phyloP scores from a whole-genome alignment of 2,888 invertebrate genomes.

The Protodeltote pygarga region DNA sequence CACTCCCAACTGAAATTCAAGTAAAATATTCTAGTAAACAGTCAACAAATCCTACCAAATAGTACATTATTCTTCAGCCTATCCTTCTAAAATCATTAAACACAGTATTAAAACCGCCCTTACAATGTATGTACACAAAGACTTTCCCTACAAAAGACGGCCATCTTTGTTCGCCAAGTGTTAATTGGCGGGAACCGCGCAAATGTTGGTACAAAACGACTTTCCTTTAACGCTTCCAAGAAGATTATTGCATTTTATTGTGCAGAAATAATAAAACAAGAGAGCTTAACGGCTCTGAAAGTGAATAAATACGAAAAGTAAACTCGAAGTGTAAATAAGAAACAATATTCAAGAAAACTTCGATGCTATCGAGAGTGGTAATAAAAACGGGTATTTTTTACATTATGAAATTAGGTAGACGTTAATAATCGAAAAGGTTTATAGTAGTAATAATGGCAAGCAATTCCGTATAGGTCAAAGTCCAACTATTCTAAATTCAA shows the following conservation, averaged over 20 bases:
- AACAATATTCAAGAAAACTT: slow-evolving; percentile 17
- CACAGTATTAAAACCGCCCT: slow-evolving; percentile 63
- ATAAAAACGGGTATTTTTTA: slow-evolving; percentile 10
- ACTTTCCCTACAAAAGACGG: slow-evolving; percentile 65
- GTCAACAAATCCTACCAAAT: slow-evolving; percentile 16
- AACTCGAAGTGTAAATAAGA: slow-evolving; percentile 37
- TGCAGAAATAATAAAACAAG: slow-evolving; percentile 54
- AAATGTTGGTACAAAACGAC: slow-evolving; percentile 61
- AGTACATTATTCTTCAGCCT: slow-evolving; percentile 8
- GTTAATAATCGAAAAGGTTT: no score
- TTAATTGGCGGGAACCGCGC: slow-evolving; percentile 78
- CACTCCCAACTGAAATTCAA: no score
- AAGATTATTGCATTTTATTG: slow-evolving; percentile 64
- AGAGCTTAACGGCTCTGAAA: slow-evolving; percentile 46
- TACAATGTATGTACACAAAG: slow-evolving; percentile 66
- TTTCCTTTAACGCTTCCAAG: slow-evolving; percentile 57
- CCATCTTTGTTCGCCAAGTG: slow-evolving; percentile 78
- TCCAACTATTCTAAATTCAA: slow-evolving; percentile 27
- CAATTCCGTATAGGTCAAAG: slow-evolving; percentile 22
- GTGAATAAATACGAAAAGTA: slow-evolving; percentile 35
- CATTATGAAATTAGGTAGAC: no score
- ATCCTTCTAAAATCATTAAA: slow-evolving; percentile 49
- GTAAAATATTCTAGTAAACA: slow-evolving; percentile 7
- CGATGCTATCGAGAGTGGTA: slow-evolving; percentile 1
- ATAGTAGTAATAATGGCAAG: slow-evolving; percentile 10